A percentile compares a stretch with the other conserved stretches of the same genome.
Evolutionary conservation across 2,888 invertebrate species (phyloP).

Genomic region (Entomobrya proxima): DNA sequence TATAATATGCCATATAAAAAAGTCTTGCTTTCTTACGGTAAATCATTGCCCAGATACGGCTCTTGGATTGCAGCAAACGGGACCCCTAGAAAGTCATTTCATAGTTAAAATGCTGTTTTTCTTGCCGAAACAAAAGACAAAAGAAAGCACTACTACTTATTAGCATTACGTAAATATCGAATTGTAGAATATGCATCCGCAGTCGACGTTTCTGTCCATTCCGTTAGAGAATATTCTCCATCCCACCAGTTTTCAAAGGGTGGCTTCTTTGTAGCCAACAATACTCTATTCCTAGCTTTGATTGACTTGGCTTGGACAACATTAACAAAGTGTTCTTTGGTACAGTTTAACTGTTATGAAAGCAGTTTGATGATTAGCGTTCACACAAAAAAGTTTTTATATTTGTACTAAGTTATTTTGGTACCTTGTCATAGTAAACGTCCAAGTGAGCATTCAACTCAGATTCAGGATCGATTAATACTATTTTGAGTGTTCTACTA

Average conservation of each 20-base stretch:
- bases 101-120: too few species aligned
- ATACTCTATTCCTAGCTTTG: constrained; percentile 53
- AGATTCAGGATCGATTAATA: neutral
- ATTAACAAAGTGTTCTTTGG: constrained; percentile 53
- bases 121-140: neutral
- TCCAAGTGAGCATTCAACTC: neutral
- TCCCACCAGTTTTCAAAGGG: constrained; percentile 57
- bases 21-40: constrained; percentile 46
- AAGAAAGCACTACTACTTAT: neutral
- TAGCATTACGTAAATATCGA: constrained; percentile 21
- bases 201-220: constrained; percentile 6
- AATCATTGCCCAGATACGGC: constrained; percentile 62
- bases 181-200: constrained; percentile 6
- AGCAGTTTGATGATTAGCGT: neutral
- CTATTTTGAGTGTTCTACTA: constrained; percentile 13
- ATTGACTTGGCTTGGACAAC: constrained; percentile 56
- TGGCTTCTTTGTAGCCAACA: constrained; percentile 1
- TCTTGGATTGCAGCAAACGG: constrained; percentile 58
- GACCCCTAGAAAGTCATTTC: constrained; percentile 39
- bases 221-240: constrained; percentile 7
- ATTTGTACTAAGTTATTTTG: neutral
- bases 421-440: constrained; percentile 46
- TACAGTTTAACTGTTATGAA: neutral
- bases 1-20: too few species aligned
- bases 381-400: neutral